A percentile compares a stretch with the other conserved stretches of the same genome.
These are phyloP conservation scores for Zalophus californianus DNA, from an alignment of 2,797 vertebrate species.

Conservation along the genomic window DNA sequence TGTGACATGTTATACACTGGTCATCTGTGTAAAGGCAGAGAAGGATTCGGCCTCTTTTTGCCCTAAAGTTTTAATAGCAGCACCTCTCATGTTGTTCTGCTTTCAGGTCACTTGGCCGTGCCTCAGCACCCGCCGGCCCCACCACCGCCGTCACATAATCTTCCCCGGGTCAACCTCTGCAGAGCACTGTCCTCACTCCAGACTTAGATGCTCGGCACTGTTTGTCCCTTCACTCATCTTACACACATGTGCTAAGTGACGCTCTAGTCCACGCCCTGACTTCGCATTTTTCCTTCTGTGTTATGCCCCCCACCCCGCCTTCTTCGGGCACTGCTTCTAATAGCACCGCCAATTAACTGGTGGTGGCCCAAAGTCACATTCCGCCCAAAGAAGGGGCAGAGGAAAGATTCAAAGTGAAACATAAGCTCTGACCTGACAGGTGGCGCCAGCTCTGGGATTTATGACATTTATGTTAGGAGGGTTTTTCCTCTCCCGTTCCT, in stretches of 20 bases:
- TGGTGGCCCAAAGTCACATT: neutral
- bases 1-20: rapidly evolving
- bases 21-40: neutral
- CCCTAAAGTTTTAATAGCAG: neutral
- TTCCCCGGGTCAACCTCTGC: neutral
- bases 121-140: neutral
- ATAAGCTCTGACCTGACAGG: neutral
- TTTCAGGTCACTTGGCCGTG: neutral
- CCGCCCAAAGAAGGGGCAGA: neutral
- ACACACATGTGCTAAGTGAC: too few relatives aligned
- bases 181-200: neutral
- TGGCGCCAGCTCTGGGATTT: neutral
- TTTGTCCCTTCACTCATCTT: neutral
- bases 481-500: neutral
- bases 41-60: neutral
- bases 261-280: neutral
- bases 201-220: neutral
- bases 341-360: neutral
- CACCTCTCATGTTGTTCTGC: neutral
- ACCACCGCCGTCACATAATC: rapidly evolving
- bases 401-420: neutral
- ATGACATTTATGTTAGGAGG: neutral
- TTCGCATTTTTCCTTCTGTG: neutral
- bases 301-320: rapidly evolving
- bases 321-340: neutral